phyloP scores from a whole-genome alignment of 2,113 vertebrate genomes.

The Callaeas wilsoni region DNA sequence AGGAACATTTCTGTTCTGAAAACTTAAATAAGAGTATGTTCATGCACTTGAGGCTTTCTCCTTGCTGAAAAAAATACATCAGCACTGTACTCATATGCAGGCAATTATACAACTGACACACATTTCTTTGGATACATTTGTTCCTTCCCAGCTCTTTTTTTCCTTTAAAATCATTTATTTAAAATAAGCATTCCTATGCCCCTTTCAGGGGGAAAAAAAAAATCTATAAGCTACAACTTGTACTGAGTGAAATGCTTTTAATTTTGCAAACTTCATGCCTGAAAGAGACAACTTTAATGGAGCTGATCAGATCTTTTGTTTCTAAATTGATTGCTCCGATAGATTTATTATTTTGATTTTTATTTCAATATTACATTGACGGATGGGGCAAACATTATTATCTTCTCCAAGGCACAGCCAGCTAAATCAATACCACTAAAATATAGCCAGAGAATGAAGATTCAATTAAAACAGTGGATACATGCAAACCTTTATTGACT shows the following conservation, averaged over 20 bases:
- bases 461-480: slow-evolving; percentile 54
- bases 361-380: slow-evolving; percentile 56
- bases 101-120: background rate
- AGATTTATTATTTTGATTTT: slow-evolving; percentile 64
- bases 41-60: background rate
- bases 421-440: slow-evolving; percentile 56
- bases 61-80: background rate
- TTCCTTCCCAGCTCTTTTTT: background rate
- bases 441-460: slow-evolving; percentile 43
- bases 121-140: background rate
- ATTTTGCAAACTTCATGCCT: slow-evolving; percentile 32
- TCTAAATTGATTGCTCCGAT: slow-evolving; percentile 40
- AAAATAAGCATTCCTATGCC: background rate
- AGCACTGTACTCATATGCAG: background rate
- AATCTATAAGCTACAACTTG: background rate
- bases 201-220: background rate
- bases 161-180: background rate
- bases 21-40: background rate
- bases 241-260: slow-evolving; percentile 25
- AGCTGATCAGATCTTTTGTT: slow-evolving; percentile 52
- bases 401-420: slow-evolving; percentile 47
- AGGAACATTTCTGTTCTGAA: background rate
- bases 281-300: slow-evolving; percentile 30
- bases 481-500: slow-evolving; percentile 36
- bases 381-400: slow-evolving; percentile 59